Percentiles rank a stretch among this genome's conserved stretches.
These are phyloP conservation scores for Chrysolina oricalcia DNA, from an alignment of 2,888 invertebrate genomes.

Conservation along the genomic window DNA sequence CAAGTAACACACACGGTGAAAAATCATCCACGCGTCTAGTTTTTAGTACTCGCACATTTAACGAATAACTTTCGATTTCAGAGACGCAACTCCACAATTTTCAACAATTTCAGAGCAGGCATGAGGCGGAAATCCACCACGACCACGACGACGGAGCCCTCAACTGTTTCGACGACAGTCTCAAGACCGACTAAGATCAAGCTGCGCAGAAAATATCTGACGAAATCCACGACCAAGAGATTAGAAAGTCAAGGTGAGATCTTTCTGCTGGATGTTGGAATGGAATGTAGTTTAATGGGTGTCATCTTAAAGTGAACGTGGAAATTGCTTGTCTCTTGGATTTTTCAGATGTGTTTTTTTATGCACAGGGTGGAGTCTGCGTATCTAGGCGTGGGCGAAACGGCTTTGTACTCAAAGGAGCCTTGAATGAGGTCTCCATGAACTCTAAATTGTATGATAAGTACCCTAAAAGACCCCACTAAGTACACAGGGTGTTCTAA, in stretches of 20 bases:
- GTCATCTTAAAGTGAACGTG: background rate
- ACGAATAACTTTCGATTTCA: conserved; percentile 31
- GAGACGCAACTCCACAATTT: conserved; percentile 35
- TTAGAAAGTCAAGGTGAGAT: conserved; percentile 67
- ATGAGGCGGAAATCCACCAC: conserved; percentile 30
- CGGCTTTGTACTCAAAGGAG: too few species aligned
- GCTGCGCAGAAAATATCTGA: conserved; percentile 44
- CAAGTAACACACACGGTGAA: background rate
- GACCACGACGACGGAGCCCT: background rate
- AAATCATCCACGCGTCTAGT: background rate
- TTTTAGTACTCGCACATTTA: background rate
- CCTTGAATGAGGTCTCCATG: too few species aligned
- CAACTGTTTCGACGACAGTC: conserved; percentile 51
- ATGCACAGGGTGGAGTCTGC: too few species aligned
- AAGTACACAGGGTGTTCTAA: too few species aligned
- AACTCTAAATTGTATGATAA: too few species aligned
- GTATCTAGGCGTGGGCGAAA: too few species aligned
- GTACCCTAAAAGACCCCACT: too few species aligned
- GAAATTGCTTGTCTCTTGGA: background rate
- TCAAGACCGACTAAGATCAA: conserved; percentile 37
- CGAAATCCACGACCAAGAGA: conserved; percentile 53
- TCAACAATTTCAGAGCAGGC: conserved; percentile 34
- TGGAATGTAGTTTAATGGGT: background rate
- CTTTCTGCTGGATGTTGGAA: background rate
- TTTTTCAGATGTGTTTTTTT: background rate